Conservation (phyloP, 2,797 vertebrate species). For the Buceros bicornis region DNA sequence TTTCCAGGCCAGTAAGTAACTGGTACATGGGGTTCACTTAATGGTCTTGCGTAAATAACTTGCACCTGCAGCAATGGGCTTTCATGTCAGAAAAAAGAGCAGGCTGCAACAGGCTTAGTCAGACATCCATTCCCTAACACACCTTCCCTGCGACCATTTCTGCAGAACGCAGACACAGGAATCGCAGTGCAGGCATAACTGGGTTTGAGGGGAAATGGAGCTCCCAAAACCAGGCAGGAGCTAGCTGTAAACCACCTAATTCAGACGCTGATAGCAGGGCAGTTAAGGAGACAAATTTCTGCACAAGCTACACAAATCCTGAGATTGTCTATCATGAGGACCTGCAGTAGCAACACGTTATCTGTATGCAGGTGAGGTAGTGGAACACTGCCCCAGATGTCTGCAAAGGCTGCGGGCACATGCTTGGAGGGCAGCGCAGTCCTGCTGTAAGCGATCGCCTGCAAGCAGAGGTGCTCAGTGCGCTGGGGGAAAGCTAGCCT, state of each 20-base stretch:
- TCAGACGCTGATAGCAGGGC: neutral
- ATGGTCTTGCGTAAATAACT: neutral
- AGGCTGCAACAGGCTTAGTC: neutral
- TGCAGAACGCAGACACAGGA: neutral
- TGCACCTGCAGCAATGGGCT: neutral
- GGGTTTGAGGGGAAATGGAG: neutral
- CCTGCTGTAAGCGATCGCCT: rapidly evolving
- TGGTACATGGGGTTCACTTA: neutral
- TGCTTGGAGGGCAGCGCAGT: neutral
- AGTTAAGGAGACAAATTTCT: neutral
- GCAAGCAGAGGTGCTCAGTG: rapidly evolving
- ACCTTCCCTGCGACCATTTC: neutral
- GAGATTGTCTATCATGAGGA: neutral
- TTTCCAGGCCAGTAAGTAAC: neutral
- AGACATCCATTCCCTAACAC: neutral
- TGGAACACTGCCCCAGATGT: neutral
- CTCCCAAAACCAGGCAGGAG: neutral
- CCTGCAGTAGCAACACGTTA: neutral
- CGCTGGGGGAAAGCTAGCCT: neutral
- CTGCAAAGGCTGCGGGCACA: neutral
- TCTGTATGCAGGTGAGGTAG: neutral
- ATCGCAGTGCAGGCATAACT: neutral
- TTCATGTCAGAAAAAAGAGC: neutral
- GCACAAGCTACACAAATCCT: neutral
- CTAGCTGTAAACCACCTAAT: neutral